Base-by-base conservation (phyloP, 2,888 invertebrate species). In the Ommatoiulus sabulosus region DNA sequence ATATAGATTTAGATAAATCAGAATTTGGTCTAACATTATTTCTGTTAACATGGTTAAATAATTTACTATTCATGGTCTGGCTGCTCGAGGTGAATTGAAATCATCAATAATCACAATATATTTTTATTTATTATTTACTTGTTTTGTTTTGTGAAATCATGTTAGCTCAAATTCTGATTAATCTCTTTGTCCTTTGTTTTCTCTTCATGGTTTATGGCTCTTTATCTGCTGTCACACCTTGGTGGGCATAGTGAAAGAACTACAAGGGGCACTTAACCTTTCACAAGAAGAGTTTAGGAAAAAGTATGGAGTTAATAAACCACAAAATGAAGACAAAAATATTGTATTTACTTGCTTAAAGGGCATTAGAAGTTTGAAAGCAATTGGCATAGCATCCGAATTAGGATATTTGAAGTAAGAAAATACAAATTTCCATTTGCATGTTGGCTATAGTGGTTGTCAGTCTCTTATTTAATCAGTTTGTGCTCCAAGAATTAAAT, bases 271-370 rank as follows among this genome's bases (percentile, higher is more conserved):
- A 20, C 91, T 95, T 5, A 92, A 92, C 89, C 92, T 94, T 90
- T 91, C 94, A 12, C 93, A 93, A 0, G 93, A 94, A 72, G 93
- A 94, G 48, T 96, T 96, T 91, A 91, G 94, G 90, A 91, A 93
- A 63, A 93, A 92, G 89, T 96, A 94, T 91, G 93, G 94, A 0
- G 94, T 93, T 88, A 91, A 93, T 0, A 96, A 96, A 91, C 96
- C 96, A 17, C 43, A 87, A 43, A 48, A 84, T 7, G 84, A 89
- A 17, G 88, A 90, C 63, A 93, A 94, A 12, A 88, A 89, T 48
- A 86, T 90, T 85, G 87, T 90, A 15, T 90, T 90, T 85, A 85
- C 52, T 57, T 90, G 90, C 57, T 57, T 88, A 88, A 63, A 84
- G 35, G 90, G 90, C 20, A 89, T 89, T 87, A 86, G 90, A 44